phyloP scores from a whole-genome alignment of 2,797 vertebrate genomes.

The Gymnoscopelus braueri region DNA sequence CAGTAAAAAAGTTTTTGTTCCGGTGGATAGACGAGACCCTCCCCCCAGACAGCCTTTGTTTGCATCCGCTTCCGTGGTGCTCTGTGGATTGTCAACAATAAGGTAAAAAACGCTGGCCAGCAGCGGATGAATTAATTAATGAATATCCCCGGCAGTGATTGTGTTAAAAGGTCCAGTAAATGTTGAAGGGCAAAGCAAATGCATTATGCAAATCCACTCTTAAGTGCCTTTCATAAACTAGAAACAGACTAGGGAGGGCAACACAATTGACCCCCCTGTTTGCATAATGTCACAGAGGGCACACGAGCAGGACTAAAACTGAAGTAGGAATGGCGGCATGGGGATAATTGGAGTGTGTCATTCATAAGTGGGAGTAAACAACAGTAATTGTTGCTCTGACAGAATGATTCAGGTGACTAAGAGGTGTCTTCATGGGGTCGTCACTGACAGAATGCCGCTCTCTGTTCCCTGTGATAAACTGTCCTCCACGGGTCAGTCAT shows the following conservation, averaged over 20 bases:
- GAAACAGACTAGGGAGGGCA: not conserved
- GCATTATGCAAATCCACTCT: slow-evolving; percentile 74
- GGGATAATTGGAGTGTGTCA: not conserved
- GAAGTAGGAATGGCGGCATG: not conserved
- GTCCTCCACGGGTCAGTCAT: slow-evolving; percentile 27
- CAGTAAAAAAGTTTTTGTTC: too few species aligned
- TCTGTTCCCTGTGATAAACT: slow-evolving; percentile 10
- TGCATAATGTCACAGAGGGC: slow-evolving; percentile 40
- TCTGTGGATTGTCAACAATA: too few species aligned
- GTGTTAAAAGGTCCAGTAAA: slow-evolving; percentile 54
- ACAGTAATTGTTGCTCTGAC: slow-evolving; percentile 3
- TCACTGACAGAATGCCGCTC: slow-evolving; percentile 12
- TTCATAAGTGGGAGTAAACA: slow-evolving; percentile 4
- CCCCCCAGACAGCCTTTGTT: too few species aligned
- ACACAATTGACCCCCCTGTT: slow-evolving; percentile 53
- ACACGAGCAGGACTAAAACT: slow-evolving; percentile 8
- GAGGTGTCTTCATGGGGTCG: not conserved
- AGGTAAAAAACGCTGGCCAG: too few species aligned
- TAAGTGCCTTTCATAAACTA: slow-evolving; percentile 60
- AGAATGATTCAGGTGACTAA: not conserved
- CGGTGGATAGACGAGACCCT: too few species aligned
- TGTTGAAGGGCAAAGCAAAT: slow-evolving; percentile 65
- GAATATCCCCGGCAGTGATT: too few species aligned
- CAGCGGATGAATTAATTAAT: too few species aligned
- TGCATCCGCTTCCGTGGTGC: too few species aligned